These are phyloP conservation scores for Stratiolaelaps scimitus DNA, from an alignment of 1,140 invertebrate genomes.

Conservation along the genomic window DNA sequence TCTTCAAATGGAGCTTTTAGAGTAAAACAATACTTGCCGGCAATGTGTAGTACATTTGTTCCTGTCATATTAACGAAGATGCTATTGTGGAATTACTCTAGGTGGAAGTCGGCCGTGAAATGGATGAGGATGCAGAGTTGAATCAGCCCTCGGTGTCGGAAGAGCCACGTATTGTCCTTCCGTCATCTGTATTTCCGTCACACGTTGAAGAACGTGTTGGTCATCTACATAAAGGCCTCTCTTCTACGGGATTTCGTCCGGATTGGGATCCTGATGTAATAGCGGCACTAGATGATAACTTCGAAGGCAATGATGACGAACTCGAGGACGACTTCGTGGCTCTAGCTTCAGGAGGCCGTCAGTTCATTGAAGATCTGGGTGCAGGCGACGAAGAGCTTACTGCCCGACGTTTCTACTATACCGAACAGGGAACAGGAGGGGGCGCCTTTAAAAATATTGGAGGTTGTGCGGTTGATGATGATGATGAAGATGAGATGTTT, in stretches of 20 bases:
- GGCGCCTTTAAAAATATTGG: not conserved
- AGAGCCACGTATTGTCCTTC: slow-evolving; percentile 50
- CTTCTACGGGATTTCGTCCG: slow-evolving; percentile 53
- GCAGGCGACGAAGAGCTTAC: slow-evolving; percentile 3
- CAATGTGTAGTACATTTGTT: no score
- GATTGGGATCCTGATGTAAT: slow-evolving; percentile 86
- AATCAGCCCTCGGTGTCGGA: not conserved
- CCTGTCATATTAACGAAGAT: no score
- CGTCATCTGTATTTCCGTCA: slow-evolving; percentile 80
- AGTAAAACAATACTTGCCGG: no score
- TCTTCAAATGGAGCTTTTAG: no score
- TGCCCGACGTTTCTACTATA: not conserved
- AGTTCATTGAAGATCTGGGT: not conserved
- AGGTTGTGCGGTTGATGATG: slow-evolving; percentile 17
- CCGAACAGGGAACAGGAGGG: slow-evolving; percentile 3
- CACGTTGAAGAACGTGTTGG: slow-evolving; percentile 74
- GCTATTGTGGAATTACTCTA: no score
- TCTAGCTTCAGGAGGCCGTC: slow-evolving; percentile 29
- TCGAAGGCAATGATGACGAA: slow-evolving; percentile 62
- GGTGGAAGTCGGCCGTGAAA: no score
- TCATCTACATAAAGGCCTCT: slow-evolving; percentile 61
- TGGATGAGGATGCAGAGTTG: no score
- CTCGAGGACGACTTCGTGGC: slow-evolving; percentile 52
- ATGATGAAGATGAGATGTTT: slow-evolving; percentile 29
- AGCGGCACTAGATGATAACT: slow-evolving; percentile 81